phyloP scores from a whole-genome alignment of 2,113 vertebrate species.

The Phaetusa simplex region DNA sequence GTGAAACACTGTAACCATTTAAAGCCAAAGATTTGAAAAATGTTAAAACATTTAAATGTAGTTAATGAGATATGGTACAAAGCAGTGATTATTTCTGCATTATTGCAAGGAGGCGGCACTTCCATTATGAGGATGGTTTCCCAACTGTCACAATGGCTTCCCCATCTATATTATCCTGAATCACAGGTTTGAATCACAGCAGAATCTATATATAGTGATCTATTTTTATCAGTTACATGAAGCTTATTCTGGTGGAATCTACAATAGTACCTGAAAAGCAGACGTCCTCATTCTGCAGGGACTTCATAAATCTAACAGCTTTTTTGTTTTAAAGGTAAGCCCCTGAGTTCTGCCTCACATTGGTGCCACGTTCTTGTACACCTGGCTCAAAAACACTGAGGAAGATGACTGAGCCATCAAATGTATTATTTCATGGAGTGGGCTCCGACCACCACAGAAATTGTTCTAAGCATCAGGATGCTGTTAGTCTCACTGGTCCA shows the following conservation, averaged over 20 bases:
- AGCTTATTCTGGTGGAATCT: not conserved
- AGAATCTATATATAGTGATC: not conserved
- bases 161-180: not conserved
- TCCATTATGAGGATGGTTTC: not conserved
- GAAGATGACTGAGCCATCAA: not conserved
- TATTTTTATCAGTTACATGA: not conserved
- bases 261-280: not conserved
- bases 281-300: not conserved
- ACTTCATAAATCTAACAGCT: not conserved
- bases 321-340: not conserved
- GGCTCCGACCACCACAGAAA: not conserved
- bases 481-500: not conserved
- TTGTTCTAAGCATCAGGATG: not conserved
- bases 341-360: not conserved
- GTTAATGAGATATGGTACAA: not conserved
- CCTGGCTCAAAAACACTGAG: not conserved
- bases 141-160: not conserved
- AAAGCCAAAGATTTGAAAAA: conserved; percentile 30
- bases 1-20: not conserved
- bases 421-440: not conserved
- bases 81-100: not conserved
- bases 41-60: not conserved
- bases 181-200: not conserved
- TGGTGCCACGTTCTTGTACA: not conserved
- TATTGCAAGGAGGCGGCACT: not conserved